Evolutionary conservation across 2,888 invertebrate species (phyloP).

Genomic region (Flabesymbios commensalis): DNA sequence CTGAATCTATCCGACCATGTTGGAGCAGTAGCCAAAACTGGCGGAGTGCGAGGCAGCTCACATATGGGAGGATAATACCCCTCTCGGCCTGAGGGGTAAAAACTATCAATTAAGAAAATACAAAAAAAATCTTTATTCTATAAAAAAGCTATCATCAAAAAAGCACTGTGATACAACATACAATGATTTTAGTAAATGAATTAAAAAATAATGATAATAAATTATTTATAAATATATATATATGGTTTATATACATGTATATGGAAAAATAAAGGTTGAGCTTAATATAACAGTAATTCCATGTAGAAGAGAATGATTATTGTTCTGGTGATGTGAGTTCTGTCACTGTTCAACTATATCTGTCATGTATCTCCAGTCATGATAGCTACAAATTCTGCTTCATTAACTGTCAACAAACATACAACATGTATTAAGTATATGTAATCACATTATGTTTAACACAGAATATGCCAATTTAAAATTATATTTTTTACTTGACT

Average conservation of each 20-base stretch:
- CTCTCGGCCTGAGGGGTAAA: too few species aligned
- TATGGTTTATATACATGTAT: not conserved
- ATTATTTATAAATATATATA: conserved; percentile 1
- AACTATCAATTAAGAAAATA: too few species aligned
- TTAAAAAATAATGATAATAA: too few species aligned
- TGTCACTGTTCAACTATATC: not conserved
- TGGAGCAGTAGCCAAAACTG: too few species aligned
- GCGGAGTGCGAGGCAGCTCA: too few species aligned
- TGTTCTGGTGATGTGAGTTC: not conserved
- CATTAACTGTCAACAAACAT: conserved; percentile 51
- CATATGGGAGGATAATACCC: too few species aligned
- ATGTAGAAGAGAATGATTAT: not conserved
- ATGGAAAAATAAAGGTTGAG: not conserved
- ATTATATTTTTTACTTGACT: not conserved
- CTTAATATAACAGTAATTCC: not conserved
- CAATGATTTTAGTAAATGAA: too few species aligned
- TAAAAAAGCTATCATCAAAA: too few species aligned
- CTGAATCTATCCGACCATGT: too few species aligned
- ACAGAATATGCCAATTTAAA: not conserved
- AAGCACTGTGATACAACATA: too few species aligned
- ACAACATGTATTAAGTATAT: not conserved
- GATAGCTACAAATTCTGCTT: conserved; percentile 55
- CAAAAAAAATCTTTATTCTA: too few species aligned
- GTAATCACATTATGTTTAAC: not conserved
- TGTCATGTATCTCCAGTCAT: conserved; percentile 51